phyloP scores from a whole-genome alignment of 2,113 vertebrate species.

The Cololabis saira region DNA sequence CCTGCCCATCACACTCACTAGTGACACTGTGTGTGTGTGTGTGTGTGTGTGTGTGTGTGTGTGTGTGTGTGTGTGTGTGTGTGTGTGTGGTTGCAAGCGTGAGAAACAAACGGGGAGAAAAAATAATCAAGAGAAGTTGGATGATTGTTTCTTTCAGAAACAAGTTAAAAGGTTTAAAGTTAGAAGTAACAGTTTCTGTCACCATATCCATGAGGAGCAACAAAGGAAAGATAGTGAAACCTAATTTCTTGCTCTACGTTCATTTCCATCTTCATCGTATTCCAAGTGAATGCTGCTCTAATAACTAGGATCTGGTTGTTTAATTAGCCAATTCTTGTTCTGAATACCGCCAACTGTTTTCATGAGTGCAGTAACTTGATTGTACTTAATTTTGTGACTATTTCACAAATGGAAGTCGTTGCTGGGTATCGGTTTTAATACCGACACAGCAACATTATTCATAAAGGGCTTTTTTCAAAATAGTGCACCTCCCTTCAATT shows the following conservation, averaged over 20 bases:
- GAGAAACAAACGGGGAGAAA: too few species aligned
- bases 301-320: neutral
- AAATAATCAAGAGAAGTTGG: neutral
- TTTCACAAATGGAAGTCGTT: neutral
- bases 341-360: neutral
- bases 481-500: neutral
- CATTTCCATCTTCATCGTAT: constrained; percentile 14
- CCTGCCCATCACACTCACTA: constrained; percentile 37
- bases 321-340: neutral
- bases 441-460: neutral
- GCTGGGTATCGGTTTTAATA: neutral
- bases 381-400: neutral
- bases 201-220: neutral
- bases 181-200: too few species aligned
- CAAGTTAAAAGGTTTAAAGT: too few species aligned
- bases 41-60: neutral
- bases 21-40: neutral
- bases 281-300: constrained; percentile 17
- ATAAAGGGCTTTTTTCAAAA: neutral
- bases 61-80: neutral
- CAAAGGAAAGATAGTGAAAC: constrained; percentile 16
- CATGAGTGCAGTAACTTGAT: neutral
- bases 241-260: constrained; percentile 1
- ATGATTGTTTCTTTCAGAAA: neutral
- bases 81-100: too few species aligned